These are phyloP conservation scores for Epinephelus malabaricus DNA, from an alignment of 2,797 vertebrate genomes.

Conservation along the genomic window DNA sequence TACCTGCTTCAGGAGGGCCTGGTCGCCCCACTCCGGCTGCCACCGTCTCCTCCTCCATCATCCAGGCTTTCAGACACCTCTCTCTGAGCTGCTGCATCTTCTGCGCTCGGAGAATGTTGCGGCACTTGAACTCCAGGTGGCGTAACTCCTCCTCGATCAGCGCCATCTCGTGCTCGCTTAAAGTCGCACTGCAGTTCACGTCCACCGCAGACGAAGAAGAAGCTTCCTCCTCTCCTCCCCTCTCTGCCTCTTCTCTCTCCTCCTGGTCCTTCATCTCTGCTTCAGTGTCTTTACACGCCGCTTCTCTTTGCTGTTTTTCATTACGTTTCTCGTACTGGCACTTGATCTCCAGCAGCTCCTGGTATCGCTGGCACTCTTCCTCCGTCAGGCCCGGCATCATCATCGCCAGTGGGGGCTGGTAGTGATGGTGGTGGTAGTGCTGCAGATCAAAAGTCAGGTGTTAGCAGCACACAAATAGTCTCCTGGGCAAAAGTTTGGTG, in stretches of 20 bases:
- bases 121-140: slow-evolving; percentile 93
- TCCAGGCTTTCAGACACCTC: slow-evolving; percentile 91
- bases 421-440: slow-evolving; percentile 50
- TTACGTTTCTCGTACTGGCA: slow-evolving; percentile 87
- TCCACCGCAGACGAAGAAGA: slow-evolving; percentile 61
- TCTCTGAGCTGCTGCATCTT: slow-evolving; percentile 92
- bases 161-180: slow-evolving; percentile 84
- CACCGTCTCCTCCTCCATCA: slow-evolving; percentile 85
- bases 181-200: slow-evolving; percentile 80
- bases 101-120: slow-evolving; percentile 90
- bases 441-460: slow-evolving; percentile 32
- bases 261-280: slow-evolving; percentile 21
- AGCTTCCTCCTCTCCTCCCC: slow-evolving; percentile 4
- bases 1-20: slow-evolving; percentile 48
- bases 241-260: not conserved
- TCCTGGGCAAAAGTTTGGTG: too few relatives aligned
- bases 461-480: not conserved
- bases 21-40: slow-evolving; percentile 29
- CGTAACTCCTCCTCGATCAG: slow-evolving; percentile 91
- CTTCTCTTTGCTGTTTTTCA: slow-evolving; percentile 68
- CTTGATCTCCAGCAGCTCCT: slow-evolving; percentile 88
- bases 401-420: slow-evolving; percentile 57
- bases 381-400: slow-evolving; percentile 88
- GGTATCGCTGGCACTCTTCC: slow-evolving; percentile 88
- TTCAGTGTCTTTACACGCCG: slow-evolving; percentile 27